These are phyloP conservation scores for Drosophila sp. DNA, from an alignment of 1,140 invertebrate genomes.

Conservation along the genomic window DNA sequence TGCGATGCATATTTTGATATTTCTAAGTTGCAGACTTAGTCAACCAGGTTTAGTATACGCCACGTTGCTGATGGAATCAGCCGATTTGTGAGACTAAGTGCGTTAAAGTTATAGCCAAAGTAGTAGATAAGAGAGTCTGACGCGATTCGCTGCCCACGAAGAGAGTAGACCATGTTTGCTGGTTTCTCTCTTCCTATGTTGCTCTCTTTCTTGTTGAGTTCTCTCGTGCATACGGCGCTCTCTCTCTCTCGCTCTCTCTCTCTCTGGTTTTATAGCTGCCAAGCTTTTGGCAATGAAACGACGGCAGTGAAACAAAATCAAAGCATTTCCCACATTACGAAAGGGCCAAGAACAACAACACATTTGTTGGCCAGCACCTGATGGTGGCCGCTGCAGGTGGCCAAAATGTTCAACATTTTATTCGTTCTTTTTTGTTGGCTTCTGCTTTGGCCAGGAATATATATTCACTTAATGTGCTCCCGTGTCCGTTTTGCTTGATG, in stretches of 20 bases:
- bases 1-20: conserved; percentile 4
- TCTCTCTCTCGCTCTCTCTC: not conserved
- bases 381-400: conserved; percentile 55
- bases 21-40: conserved; percentile 10
- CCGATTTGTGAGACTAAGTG: conserved; percentile 23
- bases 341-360: conserved; percentile 23
- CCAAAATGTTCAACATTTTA: conserved; percentile 27
- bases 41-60: conserved; percentile 11
- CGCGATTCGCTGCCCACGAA: not conserved
- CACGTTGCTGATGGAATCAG: conserved; percentile 13
- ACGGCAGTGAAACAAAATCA: conserved; percentile 33
- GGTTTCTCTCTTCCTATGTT: not conserved
- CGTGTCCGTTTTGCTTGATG: conserved; percentile 81
- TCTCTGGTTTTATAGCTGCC: not conserved
- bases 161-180: not conserved
- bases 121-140: not conserved
- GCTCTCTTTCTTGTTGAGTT: not conserved
- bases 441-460: conserved; percentile 44
- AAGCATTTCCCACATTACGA: conserved; percentile 1
- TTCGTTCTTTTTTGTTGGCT: conserved; percentile 9
- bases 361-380: conserved; percentile 36
- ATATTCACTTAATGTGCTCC: conserved; percentile 79
- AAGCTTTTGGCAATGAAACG: conserved; percentile 49
- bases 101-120: not conserved
- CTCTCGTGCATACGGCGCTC: conserved; percentile 8